Evolutionary conservation across 2,797 vertebrate species (phyloP), one percentile per base, ranked within the genome.

Genomic region (Scolopax bukidnonensis): DNA sequence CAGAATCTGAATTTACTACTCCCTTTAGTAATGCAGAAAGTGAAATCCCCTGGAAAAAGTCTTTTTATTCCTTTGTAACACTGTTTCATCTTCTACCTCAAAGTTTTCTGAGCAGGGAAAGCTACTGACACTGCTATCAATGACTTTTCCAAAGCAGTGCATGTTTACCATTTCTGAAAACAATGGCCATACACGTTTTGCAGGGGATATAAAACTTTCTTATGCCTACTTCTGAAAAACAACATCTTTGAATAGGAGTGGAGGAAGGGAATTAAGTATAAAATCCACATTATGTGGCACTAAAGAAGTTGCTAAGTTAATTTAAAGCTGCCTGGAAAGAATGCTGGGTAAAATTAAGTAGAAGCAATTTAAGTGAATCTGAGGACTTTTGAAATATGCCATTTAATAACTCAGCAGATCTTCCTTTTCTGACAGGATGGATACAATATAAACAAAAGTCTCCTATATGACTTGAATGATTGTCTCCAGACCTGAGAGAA

Each of bases 21-120:
- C 11, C 32, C 43, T 33, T 71, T 25, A 51, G 54, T 56, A 81
- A 69, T 24, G 54, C 27, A 25, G n/a, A 84, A 90, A 79, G 85
- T 93, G 82, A 91, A 91, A 89, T 82, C 65, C 36, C 77, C 56
- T 85, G 33, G 59, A 91, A 95, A 86, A 21, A 73, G 51, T n/a
- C 36, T 78, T 28, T 60, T 57, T 84, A 80, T 90, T 96, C 81
- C 80, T 81, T 89, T 75, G 10, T 64, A 65, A 47, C 60, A 63
- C 27, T 65, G 53, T 48, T 68, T n/a, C 27, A 45, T 21, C 61
- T 24, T 33, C 32, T 53, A 60, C 36, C 61, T 36, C 51, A 30
- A 51, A 88, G 36, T 9, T 64, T 54, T 79, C 61, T 36, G 54
- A 64, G 60, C 36, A 68, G 38, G 64, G 32, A 73, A 87, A 68